Evolutionary conservation across 2,113 vertebrate species (phyloP).

Genomic region (Phycodurus eques): DNA sequence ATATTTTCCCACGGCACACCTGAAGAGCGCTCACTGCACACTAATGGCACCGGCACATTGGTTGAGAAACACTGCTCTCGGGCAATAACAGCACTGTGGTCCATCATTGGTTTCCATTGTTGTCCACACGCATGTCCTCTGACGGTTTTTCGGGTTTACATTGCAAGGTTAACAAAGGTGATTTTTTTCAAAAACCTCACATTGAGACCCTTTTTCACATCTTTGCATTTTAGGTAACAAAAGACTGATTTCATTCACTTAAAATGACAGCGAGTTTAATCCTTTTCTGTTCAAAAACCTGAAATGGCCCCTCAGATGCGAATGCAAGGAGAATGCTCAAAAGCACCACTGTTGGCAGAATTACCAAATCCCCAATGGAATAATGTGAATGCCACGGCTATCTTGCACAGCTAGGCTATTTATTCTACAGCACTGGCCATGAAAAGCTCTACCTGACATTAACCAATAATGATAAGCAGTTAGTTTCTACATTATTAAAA

Average conservation of each 20-base stretch:
- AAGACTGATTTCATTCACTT: background rate
- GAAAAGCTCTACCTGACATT: background rate
- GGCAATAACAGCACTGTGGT: too few species aligned
- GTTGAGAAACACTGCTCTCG: too few species aligned
- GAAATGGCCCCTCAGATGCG: background rate
- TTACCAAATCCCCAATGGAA: slow-evolving; percentile 1
- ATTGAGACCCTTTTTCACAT: background rate
- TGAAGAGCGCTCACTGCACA: too few species aligned
- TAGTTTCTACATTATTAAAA: background rate
- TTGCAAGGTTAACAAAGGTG: background rate
- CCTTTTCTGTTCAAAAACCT: background rate
- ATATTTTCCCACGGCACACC: too few species aligned
- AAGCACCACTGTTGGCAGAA: background rate
- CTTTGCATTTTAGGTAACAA: background rate
- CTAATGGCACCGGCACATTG: too few species aligned
- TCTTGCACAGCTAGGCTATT: background rate
- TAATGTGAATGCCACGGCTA: slow-evolving; percentile 1
- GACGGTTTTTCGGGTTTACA: background rate
- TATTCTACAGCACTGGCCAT: background rate
- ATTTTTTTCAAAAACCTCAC: background rate
- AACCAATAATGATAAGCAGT: background rate
- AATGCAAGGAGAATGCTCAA: background rate
- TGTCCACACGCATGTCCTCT: background rate
- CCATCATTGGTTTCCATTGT: too few species aligned
- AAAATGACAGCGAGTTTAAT: background rate